A percentile compares a stretch with the other conserved stretches of the same genome.
These are phyloP conservation scores for Sphinx pinastri DNA, from an alignment of 2,888 invertebrate species.

Conservation along the genomic window DNA sequence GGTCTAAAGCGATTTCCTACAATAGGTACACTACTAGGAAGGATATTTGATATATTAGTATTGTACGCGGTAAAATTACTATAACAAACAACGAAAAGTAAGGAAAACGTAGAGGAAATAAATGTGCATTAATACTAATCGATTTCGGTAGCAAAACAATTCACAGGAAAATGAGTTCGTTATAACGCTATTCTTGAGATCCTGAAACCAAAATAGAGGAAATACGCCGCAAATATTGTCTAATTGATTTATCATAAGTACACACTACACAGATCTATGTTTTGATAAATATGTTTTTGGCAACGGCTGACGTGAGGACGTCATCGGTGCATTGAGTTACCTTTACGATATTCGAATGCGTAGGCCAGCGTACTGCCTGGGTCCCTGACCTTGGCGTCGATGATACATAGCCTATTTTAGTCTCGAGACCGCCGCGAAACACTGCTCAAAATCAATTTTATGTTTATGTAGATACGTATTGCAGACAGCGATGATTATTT, in stretches of 20 bases:
- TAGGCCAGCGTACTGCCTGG: conserved; percentile 23
- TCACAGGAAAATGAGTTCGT: no score
- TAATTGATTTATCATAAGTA: neutral
- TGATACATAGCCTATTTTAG: conserved; percentile 22
- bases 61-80: no score
- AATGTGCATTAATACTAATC: no score
- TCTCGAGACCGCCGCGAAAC: neutral
- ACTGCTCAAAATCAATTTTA: neutral
- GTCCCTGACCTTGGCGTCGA: conserved; percentile 22
- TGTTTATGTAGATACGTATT: neutral
- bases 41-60: no score
- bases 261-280: neutral
- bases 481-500: neutral
- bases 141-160: no score
- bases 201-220: no score
- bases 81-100: no score
- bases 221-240: neutral
- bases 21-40: no score
- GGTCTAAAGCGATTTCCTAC: no score
- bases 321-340: conserved; percentile 19
- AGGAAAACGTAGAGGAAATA: no score
- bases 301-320: conserved; percentile 2
- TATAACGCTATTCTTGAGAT: no score
- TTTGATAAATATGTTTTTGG: conserved; percentile 13
- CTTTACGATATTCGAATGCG: conserved; percentile 19